Evolutionary conservation across 2,797 vertebrate genomes (phyloP), one percentile per base, ranked within the genome.

Genomic region (Acrossocheilus wenchowensis): DNA sequence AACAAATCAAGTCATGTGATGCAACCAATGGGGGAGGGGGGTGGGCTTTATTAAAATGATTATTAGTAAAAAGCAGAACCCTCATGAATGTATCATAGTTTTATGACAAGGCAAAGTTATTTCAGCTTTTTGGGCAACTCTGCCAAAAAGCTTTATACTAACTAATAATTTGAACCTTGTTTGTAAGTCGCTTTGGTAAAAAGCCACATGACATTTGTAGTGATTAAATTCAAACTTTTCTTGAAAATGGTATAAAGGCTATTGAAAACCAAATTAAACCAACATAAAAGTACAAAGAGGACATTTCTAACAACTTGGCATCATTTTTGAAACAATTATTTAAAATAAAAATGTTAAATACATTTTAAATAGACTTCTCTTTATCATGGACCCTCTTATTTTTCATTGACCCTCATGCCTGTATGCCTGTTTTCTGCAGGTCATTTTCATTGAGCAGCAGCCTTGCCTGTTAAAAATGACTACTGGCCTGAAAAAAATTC

Each of bases 401-500:
- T 69, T n/a, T 26, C 60, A 26, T 62, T 62, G 60, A 62, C n/a
- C n/a, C 23, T n/a, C 14, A 54, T 54, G 52, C 52, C 52, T 15
- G 1, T 69, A 50, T 68, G 79, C 21, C 30, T 34, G 30, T n/a
- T 81, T 50, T 80, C 41, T 45, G 14, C 43, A 68, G 30, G 66
- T 54, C 48, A 64, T 34, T 62, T 82, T 45, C 23, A 52, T 73
- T 4, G 60, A 30, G 78, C 50, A 66, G 21, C 71, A 30, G 41
- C n/a, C 50, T 57, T 36, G 71, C 11, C 41, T 64, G 60, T 81
- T 80, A 52, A 81, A 73, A 50, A 75, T 75, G 71, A 74, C 85
- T 57, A 88, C 69, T 73, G 69, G 50, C 74, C 78, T 85, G 80
- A 83, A 60, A 68, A 79, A 74, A 83, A 34, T 4, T 48, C 54